Evolutionary conservation across 1,140 invertebrate species (phyloP), one percentile per base, ranked within the genome.

Genomic region (Psilanteris sp.): DNA sequence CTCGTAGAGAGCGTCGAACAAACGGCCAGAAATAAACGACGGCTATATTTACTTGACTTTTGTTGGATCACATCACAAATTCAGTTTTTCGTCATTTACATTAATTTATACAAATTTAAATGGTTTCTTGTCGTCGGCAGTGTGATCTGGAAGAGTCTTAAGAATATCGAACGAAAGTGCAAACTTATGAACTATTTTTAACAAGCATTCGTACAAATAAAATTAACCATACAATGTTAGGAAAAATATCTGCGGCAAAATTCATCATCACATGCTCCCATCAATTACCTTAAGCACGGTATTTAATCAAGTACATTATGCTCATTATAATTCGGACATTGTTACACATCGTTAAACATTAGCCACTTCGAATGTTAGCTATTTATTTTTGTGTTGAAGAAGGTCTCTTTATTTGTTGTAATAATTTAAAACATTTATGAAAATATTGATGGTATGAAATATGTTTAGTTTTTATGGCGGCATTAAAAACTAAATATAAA

Each of bases 281-380:
- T 68, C 22, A 75, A 75, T 76, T 66, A 76, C 64, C 57, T 64
- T 66, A 64, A 59, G 43, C 59, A 22, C 7, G 13, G 10, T 24
- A 29, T 26, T 26, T 11, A 6, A 22, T 22, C 36, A 57, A 57
- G 52, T 57, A 57, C 52, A 22, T 32, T 22, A 13, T 11, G 26
- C 52, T 20, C 1, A 4, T 18, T 5, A 18, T 18, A 41, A 44
- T 44, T 44, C 39, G 39, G 24, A 44, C 37, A 41, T 41, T 10
- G 24, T 20, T 3, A 13, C 10, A 1, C 3, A 32, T 32, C 10
- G 7, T 32, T 32, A 32, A 14, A n/a, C 29, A 29, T 29, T 20
- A 20, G 18, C 18, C 18, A 5, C 2, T 20, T 20, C 18, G 5
- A 20, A 20, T n/a, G n/a, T n/a, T n/a, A n/a, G n/a, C n/a, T n/a